Conservation (phyloP, 2,888 invertebrate species). For the Brachylomia viminalis region DNA sequence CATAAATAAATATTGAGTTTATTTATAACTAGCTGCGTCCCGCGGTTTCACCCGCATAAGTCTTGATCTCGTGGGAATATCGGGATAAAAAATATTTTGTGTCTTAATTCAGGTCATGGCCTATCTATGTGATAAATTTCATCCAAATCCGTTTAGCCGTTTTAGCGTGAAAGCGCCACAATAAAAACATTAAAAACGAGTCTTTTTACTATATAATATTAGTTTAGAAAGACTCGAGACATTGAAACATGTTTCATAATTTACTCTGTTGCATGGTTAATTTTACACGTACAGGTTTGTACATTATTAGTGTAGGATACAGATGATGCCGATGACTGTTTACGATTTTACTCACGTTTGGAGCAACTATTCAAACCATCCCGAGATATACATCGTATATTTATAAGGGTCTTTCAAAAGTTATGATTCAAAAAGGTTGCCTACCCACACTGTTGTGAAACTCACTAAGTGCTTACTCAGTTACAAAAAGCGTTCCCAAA, state of each 20-base stretch:
- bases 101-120: too few species aligned
- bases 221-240: background rate
- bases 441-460: background rate
- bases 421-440: background rate
- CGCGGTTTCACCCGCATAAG: too few species aligned
- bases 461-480: conserved; percentile 23
- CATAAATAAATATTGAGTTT: background rate
- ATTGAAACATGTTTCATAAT: background rate
- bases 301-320: conserved; percentile 5
- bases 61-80: too few species aligned
- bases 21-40: background rate
- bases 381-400: background rate
- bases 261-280: background rate
- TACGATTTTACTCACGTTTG: background rate
- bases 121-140: too few species aligned
- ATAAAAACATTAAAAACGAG: too few species aligned
- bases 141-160: too few species aligned
- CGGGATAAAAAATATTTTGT: too few species aligned
- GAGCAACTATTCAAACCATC: too few species aligned
- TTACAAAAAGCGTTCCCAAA: conserved; percentile 25
- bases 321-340: background rate
- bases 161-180: too few species aligned
- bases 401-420: background rate
- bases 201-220: too few species aligned
- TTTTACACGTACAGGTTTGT: background rate